phyloP scores from a whole-genome alignment of 2,113 vertebrate genomes.

The Psammodynastes pulverulentus region DNA sequence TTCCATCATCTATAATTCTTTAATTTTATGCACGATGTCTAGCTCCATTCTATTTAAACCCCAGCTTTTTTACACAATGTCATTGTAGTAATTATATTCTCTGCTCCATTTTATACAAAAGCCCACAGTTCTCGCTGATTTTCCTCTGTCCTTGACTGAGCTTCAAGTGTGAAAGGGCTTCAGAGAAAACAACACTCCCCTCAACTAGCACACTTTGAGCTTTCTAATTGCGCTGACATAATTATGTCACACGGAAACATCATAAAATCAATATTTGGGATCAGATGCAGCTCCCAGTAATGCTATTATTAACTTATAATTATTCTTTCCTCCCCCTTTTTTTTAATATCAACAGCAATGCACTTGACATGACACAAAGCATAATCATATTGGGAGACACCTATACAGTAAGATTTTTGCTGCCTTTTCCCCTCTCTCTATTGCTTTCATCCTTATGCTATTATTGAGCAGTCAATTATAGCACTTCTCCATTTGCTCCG shows the following conservation, averaged over 20 bases:
- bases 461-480: neutral
- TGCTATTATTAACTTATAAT: neutral
- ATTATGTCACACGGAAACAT: slow-evolving; percentile 10
- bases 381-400: neutral
- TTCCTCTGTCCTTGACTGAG: neutral
- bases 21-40: neutral
- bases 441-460: neutral
- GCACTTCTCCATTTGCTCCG: neutral
- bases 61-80: neutral
- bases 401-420: neutral
- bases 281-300: neutral
- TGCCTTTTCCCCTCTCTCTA: neutral
- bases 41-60: neutral
- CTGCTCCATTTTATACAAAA: neutral
- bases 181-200: slow-evolving; percentile 1
- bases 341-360: neutral
- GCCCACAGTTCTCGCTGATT: neutral
- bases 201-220: neutral
- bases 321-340: neutral
- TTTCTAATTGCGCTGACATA: slow-evolving; percentile 19
- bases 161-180: slow-evolving; percentile 14
- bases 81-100: slow-evolving; percentile 1
- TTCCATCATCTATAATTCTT: neutral
- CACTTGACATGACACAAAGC: neutral
- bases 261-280: slow-evolving; percentile 13